phyloP scores from a whole-genome alignment of 2,797 vertebrate genomes.

The Poecilia wingei region DNA sequence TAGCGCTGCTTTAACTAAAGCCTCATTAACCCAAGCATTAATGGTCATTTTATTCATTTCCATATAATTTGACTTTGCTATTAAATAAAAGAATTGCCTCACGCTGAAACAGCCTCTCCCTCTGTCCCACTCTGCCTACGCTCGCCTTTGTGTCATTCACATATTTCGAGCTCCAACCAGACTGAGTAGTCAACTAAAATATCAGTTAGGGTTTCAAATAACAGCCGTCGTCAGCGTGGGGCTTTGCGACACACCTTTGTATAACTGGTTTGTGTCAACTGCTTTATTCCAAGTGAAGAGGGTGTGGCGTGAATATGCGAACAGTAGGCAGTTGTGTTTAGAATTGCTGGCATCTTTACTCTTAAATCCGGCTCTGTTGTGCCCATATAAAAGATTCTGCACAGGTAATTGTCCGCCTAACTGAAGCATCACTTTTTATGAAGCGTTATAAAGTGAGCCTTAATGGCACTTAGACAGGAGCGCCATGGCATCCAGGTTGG shows the following conservation, averaged over 20 bases:
- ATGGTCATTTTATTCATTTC: constrained; percentile 41
- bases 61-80: constrained; percentile 48
- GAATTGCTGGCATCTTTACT: constrained; percentile 5
- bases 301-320: constrained; percentile 55
- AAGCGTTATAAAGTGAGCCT: constrained; percentile 17
- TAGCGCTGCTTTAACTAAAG: constrained; percentile 20
- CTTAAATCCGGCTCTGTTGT: neutral
- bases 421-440: constrained; percentile 3
- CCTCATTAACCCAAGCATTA: constrained; percentile 38
- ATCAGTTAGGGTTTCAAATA: constrained; percentile 79
- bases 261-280: constrained; percentile 77
- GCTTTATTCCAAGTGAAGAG: constrained; percentile 52
- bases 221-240: constrained; percentile 63
- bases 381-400: neutral
- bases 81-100: constrained; percentile 42
- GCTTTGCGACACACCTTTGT: constrained; percentile 80
- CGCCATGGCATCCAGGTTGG: constrained; percentile 63
- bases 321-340: constrained; percentile 10
- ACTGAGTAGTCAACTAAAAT: constrained; percentile 69
- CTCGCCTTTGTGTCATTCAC: constrained; percentile 66
- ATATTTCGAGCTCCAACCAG: constrained; percentile 59
- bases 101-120: constrained; percentile 38
- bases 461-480: constrained; percentile 33
- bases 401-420: neutral
- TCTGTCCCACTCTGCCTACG: constrained; percentile 40